Base-by-base conservation (phyloP, 1,140 invertebrate species). In the Drosophila nebulosa region DNA sequence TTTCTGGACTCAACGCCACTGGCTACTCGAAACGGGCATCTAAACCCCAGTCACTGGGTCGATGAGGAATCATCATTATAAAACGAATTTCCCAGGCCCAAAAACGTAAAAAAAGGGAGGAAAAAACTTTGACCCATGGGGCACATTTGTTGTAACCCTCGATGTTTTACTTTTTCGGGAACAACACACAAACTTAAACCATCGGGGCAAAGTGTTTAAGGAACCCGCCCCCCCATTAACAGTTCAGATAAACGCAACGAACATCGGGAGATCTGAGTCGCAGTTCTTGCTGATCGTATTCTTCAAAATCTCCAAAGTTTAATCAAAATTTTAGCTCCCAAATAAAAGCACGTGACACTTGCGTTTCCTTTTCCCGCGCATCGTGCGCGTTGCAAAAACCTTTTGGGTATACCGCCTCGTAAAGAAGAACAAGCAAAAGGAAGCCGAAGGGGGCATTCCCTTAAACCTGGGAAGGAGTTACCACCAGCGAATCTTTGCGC, bases 1-100 rank as follows among this genome's bases (percentile, higher is more conserved):
- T 61, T 5, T 53, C 64, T 21, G 64, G 64, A 55, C 39, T 50
- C 57, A 22, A 53, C 26, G 36, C 6, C 62, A 26, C 4, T 63
- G 60, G n/a, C 0, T 32, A 64, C 61, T 2, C 62, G 30, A 18
- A 22, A 32, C 18, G 50, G 64, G 12, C 51, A 68, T 42, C 58
- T 68, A 7, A 18, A 30, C n/a, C 12, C 32, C 58, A 16, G 16
- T 61, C 14, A 50, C 26, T 27, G 2, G 7, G 35, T 66, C 14
- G 57, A 21, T 9, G 57, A 62, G 65, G 59, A 12, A 16, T 50
- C n/a, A 3, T 46, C 6, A 21, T 62, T 1, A 61, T 68, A 0
- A 61, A 56, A n/a, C n/a, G n/a, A n/a, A n/a, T n/a, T n/a, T n/a
- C n/a, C n/a, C n/a, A 5, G 39, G 14, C 51, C 51, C 52, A 14